Evolutionary conservation across 2,888 invertebrate species (phyloP), one percentile per base, ranked within the genome.

Genomic region (Galerucella pusilla): DNA sequence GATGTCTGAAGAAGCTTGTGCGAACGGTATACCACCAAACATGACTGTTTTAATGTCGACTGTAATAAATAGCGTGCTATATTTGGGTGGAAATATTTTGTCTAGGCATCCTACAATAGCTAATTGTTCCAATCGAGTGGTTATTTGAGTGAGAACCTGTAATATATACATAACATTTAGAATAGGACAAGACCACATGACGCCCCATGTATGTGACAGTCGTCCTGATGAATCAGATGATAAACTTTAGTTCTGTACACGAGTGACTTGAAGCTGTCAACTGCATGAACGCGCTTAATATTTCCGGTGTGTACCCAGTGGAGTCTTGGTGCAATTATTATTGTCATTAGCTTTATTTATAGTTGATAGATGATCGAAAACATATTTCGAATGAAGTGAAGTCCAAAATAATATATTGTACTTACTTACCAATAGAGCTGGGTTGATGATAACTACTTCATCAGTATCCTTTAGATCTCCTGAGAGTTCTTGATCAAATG

Each of bases 391-490:
- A 52, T 25, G 20, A 68, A 54, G 11, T 16, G 14, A 42, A 57
- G 20, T 12, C 5, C 10, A 52, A 52, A 16, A 12, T 20, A n/a
- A 16, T 54, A n/a, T 25, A 68, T 52, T 35, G 2, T 52, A 66
- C 5, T n/a, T 75, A 85, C 89, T 88, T 83, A 92, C 92, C 88
- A 91, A 77, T 72, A 92, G 89, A 2, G 90, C 88, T 52, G 90
- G 88, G 82, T 92, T 90, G 72, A 92, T 85, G 70, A 91, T 88
- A 0, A 88, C 89, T 0, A 92, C 76, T 45, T 87, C 86, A 46
- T 91, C 91, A 11, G 88, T 86, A 61, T 90, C 89, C 0, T 85
- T 86, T 0, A 89, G 83, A 0, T 79, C 81, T 0, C 87, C 87
- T 0, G 91, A 90, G 2, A 86, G 88, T 63, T 87, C 85, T 54